Base-by-base conservation (phyloP, 1,140 invertebrate genomes). In the Chelonus insularis region DNA sequence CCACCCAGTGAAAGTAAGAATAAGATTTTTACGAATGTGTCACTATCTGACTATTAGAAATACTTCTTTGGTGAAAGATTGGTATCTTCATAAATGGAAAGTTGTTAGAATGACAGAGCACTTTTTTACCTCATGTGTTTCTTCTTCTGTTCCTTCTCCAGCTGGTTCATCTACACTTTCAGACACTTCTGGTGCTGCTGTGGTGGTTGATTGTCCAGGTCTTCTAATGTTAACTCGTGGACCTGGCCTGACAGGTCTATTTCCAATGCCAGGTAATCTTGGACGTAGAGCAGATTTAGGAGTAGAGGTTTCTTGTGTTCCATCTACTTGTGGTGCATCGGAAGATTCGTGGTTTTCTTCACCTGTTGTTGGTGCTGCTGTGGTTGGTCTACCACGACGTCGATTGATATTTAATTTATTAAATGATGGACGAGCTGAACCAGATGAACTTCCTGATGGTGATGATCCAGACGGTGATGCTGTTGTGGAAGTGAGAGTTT, bases 141-240 rank as follows among this genome's bases (percentile, higher is more conserved):
- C 80, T 61, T 83, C 81, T 29, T 81, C 79, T 14, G 82, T 81
- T 16, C 79, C 78, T 58, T 83, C 83, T 16, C 75, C 75, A 0
- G 74, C 74, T 5, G 82, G 76, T 55, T 82, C 81, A 29, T 83
- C 83, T 8, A 79, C 74, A 1, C 68, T 64, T 41, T 77, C 72
- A 1, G 68, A 25, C 39, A 43, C 68, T 41, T 76, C 76, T 0
- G 75, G 62, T 21, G 73, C 73, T 2, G 65, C 79, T 0, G 83
- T 84, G 0, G 84, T 82, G 0, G 78, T 77, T 0, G 70, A 12
- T 37, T 78, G 80, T 20, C 77, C 80, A 9, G 77, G 74, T 62
- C 83, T 81, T 18, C 86, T 80, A 0, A 87, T 62, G 63, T 85
- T 86, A 1, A 88, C 72, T 36, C 83, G 82, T 2, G 84, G 82